Base-by-base conservation (phyloP, 2,113 vertebrate genomes). In the Cryptomyrus ogoouensis region DNA sequence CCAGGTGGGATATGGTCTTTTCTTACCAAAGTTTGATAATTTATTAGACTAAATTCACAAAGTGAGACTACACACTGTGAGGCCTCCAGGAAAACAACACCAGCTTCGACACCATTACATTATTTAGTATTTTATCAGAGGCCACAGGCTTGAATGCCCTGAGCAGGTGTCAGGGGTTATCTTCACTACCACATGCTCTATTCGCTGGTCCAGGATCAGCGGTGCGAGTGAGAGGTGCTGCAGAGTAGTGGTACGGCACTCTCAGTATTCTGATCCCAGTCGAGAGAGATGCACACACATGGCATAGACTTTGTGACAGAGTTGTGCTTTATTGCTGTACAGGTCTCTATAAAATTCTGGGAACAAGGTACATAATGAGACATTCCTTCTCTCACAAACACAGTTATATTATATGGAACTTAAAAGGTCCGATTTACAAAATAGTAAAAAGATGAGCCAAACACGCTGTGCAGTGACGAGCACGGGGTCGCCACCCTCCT, bases 311-410 rank as follows among this genome's bases (percentile, higher is more conserved):
- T 89, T 90, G 91, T 90, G 93, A 95, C 94, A 95, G 94, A 90
- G 89, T 92, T 95, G 94, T 95, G 95, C 93, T 96, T 96, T 96
- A 96, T 96, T 96, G 96, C 96, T 96, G 94, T 96, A 96, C 95
- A 96, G 89, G 91, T 94, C 94, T 93, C 94, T 96, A 95, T 94
- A 96, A 95, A 96, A 96, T 95, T 93, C 92, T 93, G 90, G 93
- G 95, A 93, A 93, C 94, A 94, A 94, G 94, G 94, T 95, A 94
- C 94, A 94, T 95, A 94, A 94, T 91, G 94, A 94, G 92, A 95
- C 94, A 92, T 93, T 85, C 89, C 83, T 91, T 92, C 93, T 49
- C 56, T 70, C 94, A 96, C 94, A 94, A 94, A 95, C 93, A 95
- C 93, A 88, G 90, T 92, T 93, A 93, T 91, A 94, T 91, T 93